Percentiles rank a stretch among this genome's conserved stretches.
Evolutionary conservation across 2,113 vertebrate species (phyloP).

Genomic region (Merops nubicus): DNA sequence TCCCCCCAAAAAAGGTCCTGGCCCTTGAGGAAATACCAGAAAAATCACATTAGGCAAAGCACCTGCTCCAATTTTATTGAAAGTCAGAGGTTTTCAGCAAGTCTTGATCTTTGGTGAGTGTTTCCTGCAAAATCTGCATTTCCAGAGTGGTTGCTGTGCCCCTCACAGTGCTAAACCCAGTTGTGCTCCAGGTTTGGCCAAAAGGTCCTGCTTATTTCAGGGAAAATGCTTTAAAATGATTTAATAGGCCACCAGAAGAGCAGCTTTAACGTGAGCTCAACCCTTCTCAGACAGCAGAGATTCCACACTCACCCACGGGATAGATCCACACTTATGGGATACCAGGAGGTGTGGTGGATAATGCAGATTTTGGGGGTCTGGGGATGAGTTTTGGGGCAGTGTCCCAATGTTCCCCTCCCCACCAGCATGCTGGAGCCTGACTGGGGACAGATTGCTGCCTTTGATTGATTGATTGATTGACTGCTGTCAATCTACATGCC

Average conservation of each 20-base stretch:
- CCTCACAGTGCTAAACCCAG: accelerated
- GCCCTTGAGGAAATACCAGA: not conserved
- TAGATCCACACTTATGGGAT: not conserved
- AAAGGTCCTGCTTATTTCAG: not conserved
- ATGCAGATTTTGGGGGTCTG: not conserved
- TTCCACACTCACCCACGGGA: not conserved
- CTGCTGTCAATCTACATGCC: too few species aligned
- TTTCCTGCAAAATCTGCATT: not conserved
- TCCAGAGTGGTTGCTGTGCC: not conserved
- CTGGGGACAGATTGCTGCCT: not conserved
- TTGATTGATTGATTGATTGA: too few species aligned
- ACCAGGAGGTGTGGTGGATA: not conserved
- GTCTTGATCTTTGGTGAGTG: not conserved
- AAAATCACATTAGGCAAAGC: not conserved
- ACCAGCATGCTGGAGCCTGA: accelerated
- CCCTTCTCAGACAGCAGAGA: not conserved
- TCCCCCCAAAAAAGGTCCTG: accelerated
- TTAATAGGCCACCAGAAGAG: not conserved
- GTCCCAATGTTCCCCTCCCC: accelerated
- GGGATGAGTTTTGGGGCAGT: not conserved
- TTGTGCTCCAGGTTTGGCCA: not conserved
- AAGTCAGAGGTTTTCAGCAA: not conserved
- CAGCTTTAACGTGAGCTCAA: not conserved
- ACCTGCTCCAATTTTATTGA: not conserved
- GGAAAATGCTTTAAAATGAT: not conserved